A percentile compares a stretch with the other conserved stretches of the same genome.
These are phyloP conservation scores for Tridacna crocea DNA, from an alignment of 2,888 invertebrate species.

Conservation along the genomic window DNA sequence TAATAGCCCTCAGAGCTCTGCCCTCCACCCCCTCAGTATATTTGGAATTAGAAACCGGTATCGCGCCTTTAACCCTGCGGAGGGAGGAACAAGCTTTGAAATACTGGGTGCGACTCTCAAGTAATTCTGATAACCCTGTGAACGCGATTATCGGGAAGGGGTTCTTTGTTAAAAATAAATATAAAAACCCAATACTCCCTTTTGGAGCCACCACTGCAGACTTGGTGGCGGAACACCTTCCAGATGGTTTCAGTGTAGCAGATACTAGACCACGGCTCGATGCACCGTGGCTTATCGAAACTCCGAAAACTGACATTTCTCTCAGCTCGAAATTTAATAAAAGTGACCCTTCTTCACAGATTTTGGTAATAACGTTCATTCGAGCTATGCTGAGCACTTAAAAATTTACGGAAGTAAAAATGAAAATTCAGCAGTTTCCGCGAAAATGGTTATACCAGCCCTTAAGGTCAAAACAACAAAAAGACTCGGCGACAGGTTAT, in stretches of 20 bases:
- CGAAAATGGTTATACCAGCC: not conserved
- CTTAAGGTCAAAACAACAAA: not conserved
- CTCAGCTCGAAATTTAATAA: not conserved
- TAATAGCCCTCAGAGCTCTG: conserved; percentile 24
- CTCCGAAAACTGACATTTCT: not conserved
- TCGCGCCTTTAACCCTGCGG: conserved; percentile 5
- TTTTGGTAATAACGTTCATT: not conserved
- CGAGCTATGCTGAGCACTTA: conserved; percentile 10
- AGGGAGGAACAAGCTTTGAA: not conserved
- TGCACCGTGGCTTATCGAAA: not conserved
- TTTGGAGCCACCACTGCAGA: not conserved
- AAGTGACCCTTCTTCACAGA: conserved; percentile 5
- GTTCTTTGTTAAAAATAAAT: not conserved
- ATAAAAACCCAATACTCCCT: not conserved
- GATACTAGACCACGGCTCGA: not conserved
- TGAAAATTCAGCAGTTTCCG: conserved; percentile 4
- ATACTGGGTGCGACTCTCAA: conserved; percentile 6
- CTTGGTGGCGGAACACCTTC: not conserved
- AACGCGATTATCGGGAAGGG: conserved; percentile 10
- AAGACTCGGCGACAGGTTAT: not conserved
- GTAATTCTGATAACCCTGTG: not conserved
- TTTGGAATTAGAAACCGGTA: conserved; percentile 4
- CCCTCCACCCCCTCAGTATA: not conserved
- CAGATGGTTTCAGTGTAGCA: not conserved
- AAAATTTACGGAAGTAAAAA: conserved; percentile 24